Percentiles rank a stretch among this genome's conserved stretches.
Evolutionary conservation across 2,797 vertebrate species (phyloP).

Genomic region (Pelodytes ibericus): DNA sequence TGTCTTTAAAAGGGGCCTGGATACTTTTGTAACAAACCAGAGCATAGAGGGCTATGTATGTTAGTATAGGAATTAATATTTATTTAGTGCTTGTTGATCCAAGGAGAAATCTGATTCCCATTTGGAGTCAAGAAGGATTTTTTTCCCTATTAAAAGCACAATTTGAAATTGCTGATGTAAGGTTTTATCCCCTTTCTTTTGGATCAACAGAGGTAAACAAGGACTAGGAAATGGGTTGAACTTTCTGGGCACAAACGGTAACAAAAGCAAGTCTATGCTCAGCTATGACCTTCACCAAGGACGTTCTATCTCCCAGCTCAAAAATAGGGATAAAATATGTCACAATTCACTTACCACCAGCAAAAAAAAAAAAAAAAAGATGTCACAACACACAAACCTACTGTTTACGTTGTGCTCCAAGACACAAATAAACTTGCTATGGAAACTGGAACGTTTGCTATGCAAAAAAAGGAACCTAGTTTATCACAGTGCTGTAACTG

Average conservation of each 20-base stretch:
- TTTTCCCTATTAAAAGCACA: too few relatives aligned
- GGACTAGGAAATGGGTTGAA: too few relatives aligned
- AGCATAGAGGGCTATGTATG: too few relatives aligned
- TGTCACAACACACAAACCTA: neutral
- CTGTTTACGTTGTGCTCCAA: neutral
- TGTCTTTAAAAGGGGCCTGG: too few relatives aligned
- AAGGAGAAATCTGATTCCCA: too few relatives aligned
- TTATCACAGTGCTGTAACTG: neutral
- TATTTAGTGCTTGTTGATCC: too few relatives aligned
- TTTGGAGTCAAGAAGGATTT: too few relatives aligned
- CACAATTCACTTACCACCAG: conserved; percentile 19
- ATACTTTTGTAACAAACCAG: too few relatives aligned
- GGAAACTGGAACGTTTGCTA: conserved; percentile 2
- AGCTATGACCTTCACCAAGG: conserved; percentile 39
- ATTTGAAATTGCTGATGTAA: too few relatives aligned
- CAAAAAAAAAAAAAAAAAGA: conserved; percentile 17
- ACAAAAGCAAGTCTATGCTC: neutral
- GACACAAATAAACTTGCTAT: neutral
- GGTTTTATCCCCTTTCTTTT: too few relatives aligned
- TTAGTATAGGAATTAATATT: too few relatives aligned
- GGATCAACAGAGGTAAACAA: too few relatives aligned
- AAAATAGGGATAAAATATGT: conserved; percentile 34
- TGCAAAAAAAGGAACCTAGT: conserved; percentile 24
- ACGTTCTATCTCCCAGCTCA: neutral
- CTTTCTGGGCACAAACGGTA: neutral